Conservation (phyloP, 2,113 vertebrate genomes). For the Mus musculus region DNA sequence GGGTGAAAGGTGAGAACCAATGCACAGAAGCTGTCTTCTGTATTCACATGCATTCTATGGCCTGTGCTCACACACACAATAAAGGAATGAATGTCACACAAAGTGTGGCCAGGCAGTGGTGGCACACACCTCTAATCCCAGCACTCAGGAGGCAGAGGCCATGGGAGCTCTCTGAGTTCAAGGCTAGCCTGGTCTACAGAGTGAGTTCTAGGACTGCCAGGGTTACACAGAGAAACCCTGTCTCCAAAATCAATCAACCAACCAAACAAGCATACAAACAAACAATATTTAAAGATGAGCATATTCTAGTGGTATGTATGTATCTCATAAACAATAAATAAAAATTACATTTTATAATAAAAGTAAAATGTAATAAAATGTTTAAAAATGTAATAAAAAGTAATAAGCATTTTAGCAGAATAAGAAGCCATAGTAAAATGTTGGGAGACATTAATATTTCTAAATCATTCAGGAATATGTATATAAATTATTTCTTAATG, state of each 20-base stretch:
- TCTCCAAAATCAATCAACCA: not conserved
- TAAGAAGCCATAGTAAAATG: not conserved
- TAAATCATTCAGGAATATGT: slow-evolving; percentile 9
- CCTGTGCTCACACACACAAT: not conserved
- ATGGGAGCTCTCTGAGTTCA: not conserved
- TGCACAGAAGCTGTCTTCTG: not conserved
- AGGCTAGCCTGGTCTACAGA: not conserved
- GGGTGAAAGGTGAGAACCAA: not conserved
- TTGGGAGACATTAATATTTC: slow-evolving; percentile 33
- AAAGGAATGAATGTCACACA: not conserved
- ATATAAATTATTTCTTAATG: slow-evolving; percentile 54
- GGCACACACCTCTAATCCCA: not conserved
- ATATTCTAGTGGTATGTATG: not conserved
- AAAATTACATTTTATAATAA: no score
- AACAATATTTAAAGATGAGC: not conserved
- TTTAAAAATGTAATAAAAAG: not conserved
- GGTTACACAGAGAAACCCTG: not conserved
- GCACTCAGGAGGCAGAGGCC: not conserved
- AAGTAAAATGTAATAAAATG: not conserved
- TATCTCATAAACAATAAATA: not conserved
- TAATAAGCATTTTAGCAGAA: not conserved
- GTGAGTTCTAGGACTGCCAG: not conserved
- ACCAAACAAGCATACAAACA: not conserved
- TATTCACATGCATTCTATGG: no score
- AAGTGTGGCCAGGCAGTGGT: not conserved